These are phyloP conservation scores for Ochlodes sylvanus DNA, from an alignment of 2,888 invertebrate genomes.

Conservation along the genomic window DNA sequence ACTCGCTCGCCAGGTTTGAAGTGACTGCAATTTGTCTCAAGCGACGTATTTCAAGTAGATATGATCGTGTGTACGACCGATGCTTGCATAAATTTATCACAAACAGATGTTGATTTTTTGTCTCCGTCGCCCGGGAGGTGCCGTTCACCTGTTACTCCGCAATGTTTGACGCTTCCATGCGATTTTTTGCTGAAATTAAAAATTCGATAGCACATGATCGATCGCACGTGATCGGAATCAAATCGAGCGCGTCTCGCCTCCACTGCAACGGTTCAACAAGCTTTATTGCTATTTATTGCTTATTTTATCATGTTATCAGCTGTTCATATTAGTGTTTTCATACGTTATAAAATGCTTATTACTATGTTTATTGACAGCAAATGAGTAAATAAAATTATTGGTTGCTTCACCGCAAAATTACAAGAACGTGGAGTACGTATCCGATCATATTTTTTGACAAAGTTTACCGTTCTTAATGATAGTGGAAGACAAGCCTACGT, in stretches of 20 bases:
- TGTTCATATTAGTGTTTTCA: neutral
- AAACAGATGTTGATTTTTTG: slow-evolving; percentile 76
- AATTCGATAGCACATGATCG: slow-evolving; percentile 70
- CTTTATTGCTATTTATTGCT: slow-evolving; percentile 28
- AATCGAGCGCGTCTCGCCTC: slow-evolving; percentile 16
- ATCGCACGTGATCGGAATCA: slow-evolving; percentile 62
- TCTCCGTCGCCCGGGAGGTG: slow-evolving; percentile 63
- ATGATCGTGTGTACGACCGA: slow-evolving; percentile 76
- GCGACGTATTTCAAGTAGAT: slow-evolving; percentile 78
- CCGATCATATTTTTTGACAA: neutral
- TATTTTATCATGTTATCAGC: slow-evolving; percentile 15
- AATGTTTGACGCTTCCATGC: slow-evolving; percentile 64
- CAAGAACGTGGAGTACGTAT: neutral
- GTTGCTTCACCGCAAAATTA: neutral
- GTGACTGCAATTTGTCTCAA: slow-evolving; percentile 80
- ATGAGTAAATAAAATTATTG: neutral
- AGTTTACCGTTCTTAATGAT: slow-evolving; percentile 53
- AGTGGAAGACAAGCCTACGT: slow-evolving; percentile 45
- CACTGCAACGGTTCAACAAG: slow-evolving; percentile 22
- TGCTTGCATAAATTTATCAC: slow-evolving; percentile 73
- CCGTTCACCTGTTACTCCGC: slow-evolving; percentile 73
- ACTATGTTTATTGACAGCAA: neutral
- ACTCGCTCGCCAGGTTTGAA: slow-evolving; percentile 71
- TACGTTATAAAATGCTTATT: slow-evolving; percentile 2
- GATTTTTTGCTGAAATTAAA: slow-evolving; percentile 77